Base-by-base conservation (phyloP, 2,797 vertebrate genomes). In the Oryzias sinensis region DNA sequence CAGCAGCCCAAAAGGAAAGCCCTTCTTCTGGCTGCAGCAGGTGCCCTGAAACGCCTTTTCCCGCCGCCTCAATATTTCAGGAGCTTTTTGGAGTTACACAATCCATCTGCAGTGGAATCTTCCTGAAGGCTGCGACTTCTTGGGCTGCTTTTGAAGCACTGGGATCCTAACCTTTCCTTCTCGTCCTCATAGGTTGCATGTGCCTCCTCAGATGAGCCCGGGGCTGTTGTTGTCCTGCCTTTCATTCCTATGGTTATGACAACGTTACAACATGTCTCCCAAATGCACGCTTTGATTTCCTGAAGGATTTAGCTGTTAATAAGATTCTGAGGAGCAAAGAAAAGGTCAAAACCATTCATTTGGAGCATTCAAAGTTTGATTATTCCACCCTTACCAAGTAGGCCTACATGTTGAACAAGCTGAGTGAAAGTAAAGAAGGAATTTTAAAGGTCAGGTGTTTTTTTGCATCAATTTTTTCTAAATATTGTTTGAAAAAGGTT, bases 51-150 rank as follows among this genome's bases (percentile, higher is more conserved):
- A 42, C 5, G 15, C 20, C 59, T 16, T 13, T 9, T 33, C 15
- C 13, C 58, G 5, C 22, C 14, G 6, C 51, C 25, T 59, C 24
- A 42, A 50, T 59, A 48, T 65, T 51, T 55, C 14, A 51, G n/a
- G 18, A 54, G 56, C 1, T 37, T 37, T 58, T 7, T 17, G 13
- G 33, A 47, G 63, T 77, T 80, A 59, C 16, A 68, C 80, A 73
- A 81, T 57, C 37, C 22, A 17, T 48, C 79, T 74, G 79, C 81
- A 79, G 74, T 72, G 60, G 62, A 75, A 70, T 68, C 48, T 48
- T 64, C 43, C 69, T 50, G 60, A 29, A 62, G 14, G 15, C 62
- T 9, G 49, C 14, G 53, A 49, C 51, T 41, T 63, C 41, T 45
- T 33, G n/a, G 14, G 16, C 49, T 45, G 14, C 40, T 56, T 45